Conservation (phyloP, 2,888 invertebrate species). For the Melolontha melolontha region DNA sequence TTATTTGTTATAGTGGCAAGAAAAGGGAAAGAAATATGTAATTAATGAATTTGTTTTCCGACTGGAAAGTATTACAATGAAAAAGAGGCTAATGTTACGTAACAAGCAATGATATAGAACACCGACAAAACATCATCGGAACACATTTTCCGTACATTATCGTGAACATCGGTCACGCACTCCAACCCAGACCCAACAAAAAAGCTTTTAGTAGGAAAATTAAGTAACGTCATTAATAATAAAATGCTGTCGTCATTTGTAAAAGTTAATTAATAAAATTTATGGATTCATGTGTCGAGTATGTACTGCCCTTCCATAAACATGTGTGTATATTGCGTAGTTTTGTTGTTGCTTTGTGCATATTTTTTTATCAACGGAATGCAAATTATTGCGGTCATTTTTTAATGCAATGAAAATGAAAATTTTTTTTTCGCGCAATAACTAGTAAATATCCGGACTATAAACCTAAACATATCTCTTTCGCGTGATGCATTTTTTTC, state of each 20-base stretch:
- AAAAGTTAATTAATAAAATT: slow-evolving; percentile 58
- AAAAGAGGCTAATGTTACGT: too few relatives aligned
- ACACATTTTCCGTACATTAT: slow-evolving; percentile 23
- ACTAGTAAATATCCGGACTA: too few relatives aligned
- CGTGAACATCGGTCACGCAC: slow-evolving; percentile 24
- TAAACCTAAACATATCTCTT: too few relatives aligned
- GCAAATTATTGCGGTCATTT: slow-evolving; percentile 55
- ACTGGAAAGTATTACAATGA: too few relatives aligned
- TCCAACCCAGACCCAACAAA: slow-evolving; percentile 56
- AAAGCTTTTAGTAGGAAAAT: slow-evolving; percentile 64
- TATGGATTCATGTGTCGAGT: slow-evolving; percentile 47
- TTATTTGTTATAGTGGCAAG: too few relatives aligned
- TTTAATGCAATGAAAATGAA: slow-evolving; percentile 61
- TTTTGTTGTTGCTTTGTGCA: slow-evolving; percentile 42
- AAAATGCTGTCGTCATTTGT: slow-evolving; percentile 58
- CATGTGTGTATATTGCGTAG: slow-evolving; percentile 18
- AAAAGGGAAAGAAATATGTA: too few relatives aligned
- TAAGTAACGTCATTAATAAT: slow-evolving; percentile 62
- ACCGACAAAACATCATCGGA: neutral
- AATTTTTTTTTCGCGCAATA: slow-evolving; percentile 1
- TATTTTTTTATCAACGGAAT: slow-evolving; percentile 42
- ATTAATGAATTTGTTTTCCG: too few relatives aligned
- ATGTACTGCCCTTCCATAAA: neutral
- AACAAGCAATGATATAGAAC: too few relatives aligned
- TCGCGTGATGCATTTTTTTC: too few relatives aligned